Conservation (phyloP, 2,113 vertebrate genomes). For the Myxocyprinus asiaticus region DNA sequence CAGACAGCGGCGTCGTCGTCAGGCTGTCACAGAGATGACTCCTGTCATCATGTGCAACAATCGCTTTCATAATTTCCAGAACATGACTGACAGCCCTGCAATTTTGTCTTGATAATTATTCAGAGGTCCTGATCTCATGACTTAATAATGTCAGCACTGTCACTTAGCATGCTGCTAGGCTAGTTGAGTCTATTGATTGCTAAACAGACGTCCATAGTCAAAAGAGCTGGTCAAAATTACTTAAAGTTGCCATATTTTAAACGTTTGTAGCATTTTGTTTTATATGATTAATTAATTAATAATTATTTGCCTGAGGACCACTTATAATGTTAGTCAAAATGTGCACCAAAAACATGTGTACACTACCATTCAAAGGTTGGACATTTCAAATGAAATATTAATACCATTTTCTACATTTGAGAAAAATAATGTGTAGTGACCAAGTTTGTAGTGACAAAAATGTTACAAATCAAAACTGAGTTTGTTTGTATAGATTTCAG, state of each 20-base stretch:
- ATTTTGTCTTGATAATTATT: constrained; percentile 53
- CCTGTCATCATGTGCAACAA: constrained; percentile 35
- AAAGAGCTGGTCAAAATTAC: no score
- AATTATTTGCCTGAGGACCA: background rate
- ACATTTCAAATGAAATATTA: background rate
- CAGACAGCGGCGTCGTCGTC: background rate
- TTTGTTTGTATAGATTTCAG: no score
- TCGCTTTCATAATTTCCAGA: constrained; percentile 39
- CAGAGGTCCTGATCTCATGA: constrained; percentile 45
- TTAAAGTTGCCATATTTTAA: background rate
- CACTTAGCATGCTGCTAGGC: constrained; percentile 12
- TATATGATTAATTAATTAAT: background rate
- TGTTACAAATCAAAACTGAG: no score
- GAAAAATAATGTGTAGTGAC: no score
- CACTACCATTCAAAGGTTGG: background rate
- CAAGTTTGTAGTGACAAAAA: no score
- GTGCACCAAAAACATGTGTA: background rate
- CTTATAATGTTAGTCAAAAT: background rate
- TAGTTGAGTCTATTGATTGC: constrained; percentile 41
- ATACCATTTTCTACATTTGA: background rate
- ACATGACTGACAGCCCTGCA: constrained; percentile 49
- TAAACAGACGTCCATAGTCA: constrained; percentile 14
- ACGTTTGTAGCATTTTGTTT: background rate
- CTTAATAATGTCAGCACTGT: constrained; percentile 57
- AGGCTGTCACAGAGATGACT: constrained; percentile 4